These are phyloP conservation scores for Cephus runcator DNA, from an alignment of 2,888 invertebrate species.

Conservation along the genomic window DNA sequence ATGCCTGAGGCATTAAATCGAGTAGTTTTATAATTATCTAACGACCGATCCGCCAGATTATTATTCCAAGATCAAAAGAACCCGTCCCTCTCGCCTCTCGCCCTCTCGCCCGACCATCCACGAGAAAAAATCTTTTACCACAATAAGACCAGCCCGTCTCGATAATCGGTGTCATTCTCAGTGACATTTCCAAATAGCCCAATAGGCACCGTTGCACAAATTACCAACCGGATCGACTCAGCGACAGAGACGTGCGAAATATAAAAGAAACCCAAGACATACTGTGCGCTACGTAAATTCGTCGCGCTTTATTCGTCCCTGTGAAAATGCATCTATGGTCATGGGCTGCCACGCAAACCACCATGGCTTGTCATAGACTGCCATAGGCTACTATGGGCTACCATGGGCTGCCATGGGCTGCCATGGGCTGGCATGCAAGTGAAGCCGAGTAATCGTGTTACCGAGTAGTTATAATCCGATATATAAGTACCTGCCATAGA, in stretches of 20 bases:
- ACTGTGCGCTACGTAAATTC: background rate
- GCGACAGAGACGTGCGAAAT: background rate
- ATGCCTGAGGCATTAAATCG: background rate
- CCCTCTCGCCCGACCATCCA: too few species aligned
- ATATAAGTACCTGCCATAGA: conserved; percentile 1
- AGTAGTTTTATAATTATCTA: background rate
- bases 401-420: too few species aligned
- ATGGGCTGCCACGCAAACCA: too few species aligned
- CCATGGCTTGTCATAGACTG: too few species aligned
- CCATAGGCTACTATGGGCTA: too few species aligned
- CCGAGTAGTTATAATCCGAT: conserved; percentile 3
- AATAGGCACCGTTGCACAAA: too few species aligned
- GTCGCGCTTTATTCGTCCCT: background rate
- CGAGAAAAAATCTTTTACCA: too few species aligned
- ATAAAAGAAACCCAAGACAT: background rate
- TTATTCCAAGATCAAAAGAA: too few species aligned
- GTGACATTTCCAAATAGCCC: too few species aligned
- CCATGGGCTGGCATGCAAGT: background rate
- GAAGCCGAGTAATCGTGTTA: background rate
- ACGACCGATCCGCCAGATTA: background rate
- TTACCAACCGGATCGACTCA: background rate
- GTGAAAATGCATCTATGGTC: background rate
- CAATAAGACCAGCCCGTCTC: too few species aligned
- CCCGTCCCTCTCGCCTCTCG: too few species aligned
- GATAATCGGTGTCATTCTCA: too few species aligned